phyloP scores from a whole-genome alignment of 2,888 invertebrate species.

The Drosophila macrospina region DNA sequence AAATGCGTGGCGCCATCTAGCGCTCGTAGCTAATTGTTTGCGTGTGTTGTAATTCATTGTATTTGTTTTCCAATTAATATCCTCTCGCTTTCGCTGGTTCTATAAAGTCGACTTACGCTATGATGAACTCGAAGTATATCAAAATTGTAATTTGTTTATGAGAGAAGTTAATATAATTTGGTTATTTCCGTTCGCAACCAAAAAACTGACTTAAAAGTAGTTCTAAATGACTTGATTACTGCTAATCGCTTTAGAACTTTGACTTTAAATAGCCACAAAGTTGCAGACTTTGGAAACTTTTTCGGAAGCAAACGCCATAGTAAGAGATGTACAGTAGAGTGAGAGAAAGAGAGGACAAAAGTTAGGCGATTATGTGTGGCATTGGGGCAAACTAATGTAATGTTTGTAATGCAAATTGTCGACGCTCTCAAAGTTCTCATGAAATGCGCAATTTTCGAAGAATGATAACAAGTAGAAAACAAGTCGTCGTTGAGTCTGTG shows the following conservation, averaged over 20 bases:
- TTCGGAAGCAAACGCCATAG: not conserved
- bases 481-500: not conserved
- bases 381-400: not conserved
- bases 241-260: not conserved
- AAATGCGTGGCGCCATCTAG: too few relatives aligned
- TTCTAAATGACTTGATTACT: not conserved
- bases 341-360: not conserved
- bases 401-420: not conserved
- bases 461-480: constrained; percentile 19
- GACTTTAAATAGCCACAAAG: not conserved
- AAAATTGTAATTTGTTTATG: not conserved
- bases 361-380: constrained; percentile 8
- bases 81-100: too few relatives aligned
- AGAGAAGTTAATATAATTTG: not conserved
- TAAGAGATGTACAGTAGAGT: not conserved
- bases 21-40: too few relatives aligned
- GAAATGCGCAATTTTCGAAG: constrained; percentile 12
- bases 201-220: not conserved
- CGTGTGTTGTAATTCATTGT: too few relatives aligned
- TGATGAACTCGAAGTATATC: not conserved
- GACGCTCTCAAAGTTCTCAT: constrained; percentile 10
- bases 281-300: not conserved
- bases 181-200: not conserved
- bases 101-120: not conserved
- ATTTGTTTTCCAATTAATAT: too few relatives aligned